phyloP scores from a whole-genome alignment of 1,140 invertebrate genomes.

The Zaprionus tsacasi region DNA sequence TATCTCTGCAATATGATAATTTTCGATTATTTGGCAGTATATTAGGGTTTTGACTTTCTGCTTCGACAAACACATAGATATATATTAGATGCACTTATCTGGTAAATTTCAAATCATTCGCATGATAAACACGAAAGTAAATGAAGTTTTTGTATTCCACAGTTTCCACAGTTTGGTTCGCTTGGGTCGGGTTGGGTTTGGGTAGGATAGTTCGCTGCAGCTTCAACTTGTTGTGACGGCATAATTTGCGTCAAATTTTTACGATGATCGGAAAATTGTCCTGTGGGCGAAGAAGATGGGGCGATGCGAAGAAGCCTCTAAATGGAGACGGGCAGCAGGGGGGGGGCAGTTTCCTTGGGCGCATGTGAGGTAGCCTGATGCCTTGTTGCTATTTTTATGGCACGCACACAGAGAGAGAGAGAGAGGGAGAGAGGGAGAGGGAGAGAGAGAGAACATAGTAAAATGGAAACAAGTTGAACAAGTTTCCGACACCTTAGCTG shows the following conservation, averaged over 20 bases:
- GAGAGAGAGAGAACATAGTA: slow-evolving; percentile 54
- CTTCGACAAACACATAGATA: too few relatives aligned
- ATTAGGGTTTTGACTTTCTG: too few relatives aligned
- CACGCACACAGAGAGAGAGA: slow-evolving; percentile 22
- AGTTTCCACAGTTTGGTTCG: too few relatives aligned
- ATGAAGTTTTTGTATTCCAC: too few relatives aligned
- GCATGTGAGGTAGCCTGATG: slow-evolving; percentile 44
- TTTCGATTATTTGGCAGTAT: too few relatives aligned
- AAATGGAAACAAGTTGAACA: slow-evolving; percentile 82
- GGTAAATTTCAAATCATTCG: too few relatives aligned
- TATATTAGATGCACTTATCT: too few relatives aligned
- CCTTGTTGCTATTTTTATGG: slow-evolving; percentile 61
- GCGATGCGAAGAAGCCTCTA: not conserved
- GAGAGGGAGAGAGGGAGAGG: slow-evolving; percentile 3
- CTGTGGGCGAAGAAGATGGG: not conserved
- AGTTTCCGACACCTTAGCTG: slow-evolving; percentile 77
- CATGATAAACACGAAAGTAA: too few relatives aligned
- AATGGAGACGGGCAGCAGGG: not conserved
- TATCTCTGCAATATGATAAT: too few relatives aligned
- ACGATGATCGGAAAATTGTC: slow-evolving; percentile 6
- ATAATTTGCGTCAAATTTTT: slow-evolving; percentile 5
- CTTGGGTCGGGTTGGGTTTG: too few relatives aligned
- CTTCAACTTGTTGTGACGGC: not conserved
- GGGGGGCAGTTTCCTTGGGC: slow-evolving; percentile 7
- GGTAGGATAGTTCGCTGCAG: too few relatives aligned